Evolutionary conservation across 2,113 vertebrate genomes (phyloP), one percentile per base, ranked within the genome.

Genomic region (Motacilla alba): DNA sequence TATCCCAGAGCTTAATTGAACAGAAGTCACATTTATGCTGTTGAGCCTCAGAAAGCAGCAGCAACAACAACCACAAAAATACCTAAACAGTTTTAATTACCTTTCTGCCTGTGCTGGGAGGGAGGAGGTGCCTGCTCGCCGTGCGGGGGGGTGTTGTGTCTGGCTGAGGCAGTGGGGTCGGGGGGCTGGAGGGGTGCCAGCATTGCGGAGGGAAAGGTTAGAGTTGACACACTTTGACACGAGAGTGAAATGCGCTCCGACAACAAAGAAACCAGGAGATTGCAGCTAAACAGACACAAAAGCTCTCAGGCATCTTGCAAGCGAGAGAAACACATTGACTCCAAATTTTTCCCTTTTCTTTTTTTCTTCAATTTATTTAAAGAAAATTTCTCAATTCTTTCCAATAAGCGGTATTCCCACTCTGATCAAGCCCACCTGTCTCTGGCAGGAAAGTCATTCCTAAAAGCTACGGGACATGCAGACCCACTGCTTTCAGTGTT

Each of bases 211-310:
- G 76, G 84, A 77, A 89, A 96, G 96, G 95, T 92, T 96, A 75
- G 92, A 83, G 96, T 97, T 97, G 97, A 96, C 97, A 94, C 96
- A 94, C 96, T 98, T 94, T 96, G 97, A 97, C 97, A 96, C 73
- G 44, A 94, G 97, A 96, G 95, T 95, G 96, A 98, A 96, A 98
- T 87, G 87, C 11, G 33, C 89, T 93, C 97, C 27, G 90, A 96
- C 95, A 97, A 98, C 98, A 97, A 98, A 97, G 97, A 75, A 93
- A 87, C 59, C 50, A 11, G 90, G 84, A 96, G 95, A 90, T 68
- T 97, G 96, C 93, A 46, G 79, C 94, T 85, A 93, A 92, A 92
- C 90, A 94, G 87, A 92, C 96, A 97, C 97, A 95, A 97, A 98
- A 96, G 88, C 95, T 49, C 33, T 62, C 33, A 68, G 92, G 96